Percentiles rank a stretch among this genome's conserved stretches.
phyloP scores from a whole-genome alignment of 2,888 invertebrate genomes.

The Agonopterix subpropinquella region DNA sequence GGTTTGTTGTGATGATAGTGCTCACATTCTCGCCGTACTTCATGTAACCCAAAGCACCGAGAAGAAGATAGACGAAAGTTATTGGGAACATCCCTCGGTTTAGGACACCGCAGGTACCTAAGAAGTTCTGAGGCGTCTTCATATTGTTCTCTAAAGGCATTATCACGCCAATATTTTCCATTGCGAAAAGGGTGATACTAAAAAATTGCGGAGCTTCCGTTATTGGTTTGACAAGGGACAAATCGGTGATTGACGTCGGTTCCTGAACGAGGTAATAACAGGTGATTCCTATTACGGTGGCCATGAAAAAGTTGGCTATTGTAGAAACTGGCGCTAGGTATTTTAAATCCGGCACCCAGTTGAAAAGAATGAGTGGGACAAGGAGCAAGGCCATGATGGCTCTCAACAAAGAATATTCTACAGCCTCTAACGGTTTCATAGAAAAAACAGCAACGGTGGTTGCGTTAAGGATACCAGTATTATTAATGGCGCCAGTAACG shows the following conservation, averaged over 20 bases:
- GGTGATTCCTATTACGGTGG: constrained; percentile 84
- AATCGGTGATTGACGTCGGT: constrained; percentile 16
- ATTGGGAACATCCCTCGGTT: constrained; percentile 90
- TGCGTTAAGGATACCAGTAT: too few relatives aligned
- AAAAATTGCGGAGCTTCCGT: too few relatives aligned
- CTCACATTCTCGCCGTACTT: too few relatives aligned
- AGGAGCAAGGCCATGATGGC: neutral
- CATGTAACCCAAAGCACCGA: too few relatives aligned
- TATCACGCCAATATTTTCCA: constrained; percentile 29
- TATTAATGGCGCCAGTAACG: too few relatives aligned
- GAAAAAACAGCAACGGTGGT: too few relatives aligned
- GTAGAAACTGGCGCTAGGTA: constrained; percentile 89
- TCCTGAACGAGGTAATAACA: constrained; percentile 85
- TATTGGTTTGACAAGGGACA: too few relatives aligned
- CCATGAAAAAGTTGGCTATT: constrained; percentile 88
- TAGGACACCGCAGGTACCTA: constrained; percentile 83
- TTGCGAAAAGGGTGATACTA: too few relatives aligned
- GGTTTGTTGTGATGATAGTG: too few relatives aligned
- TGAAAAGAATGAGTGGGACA: constrained; percentile 2
- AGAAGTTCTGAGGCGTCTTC: constrained; percentile 84
- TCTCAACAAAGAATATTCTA: neutral
- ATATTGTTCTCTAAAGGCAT: constrained; percentile 93
- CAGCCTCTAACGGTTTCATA: too few relatives aligned
- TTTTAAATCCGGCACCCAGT: constrained; percentile 64
- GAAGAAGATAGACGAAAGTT: constrained; percentile 77